Evolutionary conservation across 2,113 vertebrate species (phyloP).

Genomic region (Zosterops pallidus): DNA sequence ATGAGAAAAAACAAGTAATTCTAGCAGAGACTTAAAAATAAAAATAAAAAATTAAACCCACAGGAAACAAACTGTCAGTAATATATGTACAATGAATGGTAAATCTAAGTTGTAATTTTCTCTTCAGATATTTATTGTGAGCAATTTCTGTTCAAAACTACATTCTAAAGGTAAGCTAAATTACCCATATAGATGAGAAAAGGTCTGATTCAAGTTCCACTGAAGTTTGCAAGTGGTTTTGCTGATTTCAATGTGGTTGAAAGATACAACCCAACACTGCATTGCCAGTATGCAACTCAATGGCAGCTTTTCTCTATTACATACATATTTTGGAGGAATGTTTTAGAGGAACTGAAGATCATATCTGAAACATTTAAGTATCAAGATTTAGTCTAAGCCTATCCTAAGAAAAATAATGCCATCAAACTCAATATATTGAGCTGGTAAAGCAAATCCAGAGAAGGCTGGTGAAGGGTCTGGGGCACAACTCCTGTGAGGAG

Average conservation of each 20-base stretch:
- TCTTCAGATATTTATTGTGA: not conserved
- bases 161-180: not conserved
- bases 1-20: constrained; percentile 25
- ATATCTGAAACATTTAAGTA: not conserved
- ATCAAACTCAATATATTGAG: not conserved
- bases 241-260: not conserved
- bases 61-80: not conserved
- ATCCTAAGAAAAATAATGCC: not conserved
- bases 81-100: not conserved
- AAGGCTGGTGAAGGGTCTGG: not conserved
- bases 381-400: not conserved
- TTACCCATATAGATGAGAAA: not conserved
- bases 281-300: not conserved
- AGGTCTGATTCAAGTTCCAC: not conserved
- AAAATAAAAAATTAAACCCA: not conserved
- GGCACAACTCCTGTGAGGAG: not conserved
- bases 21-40: not conserved
- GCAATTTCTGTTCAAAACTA: not conserved
- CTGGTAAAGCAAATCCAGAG: not conserved
- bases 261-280: not conserved
- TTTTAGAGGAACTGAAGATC: not conserved
- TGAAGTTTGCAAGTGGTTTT: not conserved
- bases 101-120: constrained; percentile 13
- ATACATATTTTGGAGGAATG: not conserved
- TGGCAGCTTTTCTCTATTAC: not conserved